These are phyloP conservation scores for Lepus europaeus DNA, from an alignment of 2,113 vertebrate species.

Conservation along the genomic window DNA sequence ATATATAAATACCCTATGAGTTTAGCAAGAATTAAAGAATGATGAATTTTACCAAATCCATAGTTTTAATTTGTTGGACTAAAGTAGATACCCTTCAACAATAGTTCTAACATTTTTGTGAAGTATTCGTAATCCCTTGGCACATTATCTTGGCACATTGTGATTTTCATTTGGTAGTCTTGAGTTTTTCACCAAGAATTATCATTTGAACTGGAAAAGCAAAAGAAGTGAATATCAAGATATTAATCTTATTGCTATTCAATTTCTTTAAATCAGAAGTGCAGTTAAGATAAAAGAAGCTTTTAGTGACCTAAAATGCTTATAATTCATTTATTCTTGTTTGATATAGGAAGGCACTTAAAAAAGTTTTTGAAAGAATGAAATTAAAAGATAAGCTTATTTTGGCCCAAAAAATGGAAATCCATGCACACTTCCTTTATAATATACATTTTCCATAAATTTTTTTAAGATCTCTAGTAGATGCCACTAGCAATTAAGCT, in stretches of 20 bases:
- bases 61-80: slow-evolving; percentile 31
- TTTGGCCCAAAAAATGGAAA: no score
- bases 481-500: not conserved
- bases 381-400: no score
- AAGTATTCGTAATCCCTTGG: slow-evolving; percentile 2
- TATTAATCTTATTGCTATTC: slow-evolving; percentile 24
- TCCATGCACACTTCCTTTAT: no score
- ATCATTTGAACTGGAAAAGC: slow-evolving; percentile 10
- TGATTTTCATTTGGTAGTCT: not conserved
- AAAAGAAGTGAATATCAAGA: not conserved
- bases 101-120: slow-evolving; percentile 16
- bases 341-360: not conserved
- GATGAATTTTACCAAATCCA: not conserved
- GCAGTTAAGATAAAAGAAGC: not conserved
- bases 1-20: not conserved
- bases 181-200: slow-evolving; percentile 34
- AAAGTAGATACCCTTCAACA: slow-evolving; percentile 14
- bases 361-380: no score
- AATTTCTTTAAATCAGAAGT: not conserved
- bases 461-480: not conserved
- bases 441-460: no score
- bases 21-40: slow-evolving; percentile 55
- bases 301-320: slow-evolving; percentile 42
- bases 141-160: not conserved
- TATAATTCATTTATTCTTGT: not conserved